These are phyloP conservation scores for Xestia xanthographa DNA, from an alignment of 2,888 invertebrate genomes.

Conservation along the genomic window DNA sequence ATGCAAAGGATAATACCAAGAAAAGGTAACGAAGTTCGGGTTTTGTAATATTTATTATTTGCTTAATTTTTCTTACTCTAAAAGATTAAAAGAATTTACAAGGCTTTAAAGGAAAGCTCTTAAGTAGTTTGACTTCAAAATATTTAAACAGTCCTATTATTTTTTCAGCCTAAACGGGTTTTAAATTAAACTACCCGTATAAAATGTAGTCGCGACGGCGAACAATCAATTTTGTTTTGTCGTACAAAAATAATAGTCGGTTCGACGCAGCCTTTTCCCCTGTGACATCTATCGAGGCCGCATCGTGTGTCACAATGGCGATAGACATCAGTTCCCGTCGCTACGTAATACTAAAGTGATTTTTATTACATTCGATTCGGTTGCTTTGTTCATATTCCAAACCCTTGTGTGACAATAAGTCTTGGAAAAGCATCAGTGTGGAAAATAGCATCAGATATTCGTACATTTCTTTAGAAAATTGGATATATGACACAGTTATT, in stretches of 20 bases:
- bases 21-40: conserved; percentile 12
- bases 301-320: conserved; percentile 88
- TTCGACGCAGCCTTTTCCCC: conserved; percentile 84
- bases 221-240: conserved; percentile 87
- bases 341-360: conserved; percentile 88
- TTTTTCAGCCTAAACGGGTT: conserved; percentile 55
- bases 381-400: conserved; percentile 87
- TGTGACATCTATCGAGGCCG: conserved; percentile 86
- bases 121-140: conserved; percentile 8
- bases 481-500: conserved; percentile 67
- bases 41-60: background rate
- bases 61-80: background rate
- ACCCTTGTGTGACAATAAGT: conserved; percentile 80
- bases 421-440: conserved; percentile 75
- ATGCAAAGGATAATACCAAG: conserved; percentile 8
- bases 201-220: conserved; percentile 72
- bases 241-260: conserved; percentile 87
- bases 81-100: background rate
- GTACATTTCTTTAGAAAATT: conserved; percentile 70
- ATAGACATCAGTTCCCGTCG: conserved; percentile 89
- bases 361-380: conserved; percentile 90
- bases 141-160: conserved; percentile 32
- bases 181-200: conserved; percentile 69
- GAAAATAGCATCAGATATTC: conserved; percentile 79
- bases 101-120: background rate